Evolutionary conservation across 2,113 vertebrate genomes (phyloP), one percentile per base, ranked within the genome.

Genomic region (Chamaetylas fuelleborni): DNA sequence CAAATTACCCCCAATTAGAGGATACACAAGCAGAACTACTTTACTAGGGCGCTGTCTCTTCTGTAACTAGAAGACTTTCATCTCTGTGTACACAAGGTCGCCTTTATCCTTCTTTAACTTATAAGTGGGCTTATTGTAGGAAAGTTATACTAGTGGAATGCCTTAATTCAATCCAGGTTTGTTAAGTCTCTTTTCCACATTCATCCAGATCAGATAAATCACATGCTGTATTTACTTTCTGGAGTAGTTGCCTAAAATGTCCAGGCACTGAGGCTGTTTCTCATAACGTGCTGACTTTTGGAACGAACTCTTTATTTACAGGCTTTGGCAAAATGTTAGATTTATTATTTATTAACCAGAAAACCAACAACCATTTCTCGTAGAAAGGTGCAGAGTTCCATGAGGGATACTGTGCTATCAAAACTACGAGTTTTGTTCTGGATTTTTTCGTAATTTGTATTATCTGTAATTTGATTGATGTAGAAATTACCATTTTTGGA

Each of bases 311-410:
- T 86, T 83, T 95, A 91, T 95, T 92, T 92, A 94, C 94, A 94
- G 33, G 81, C 91, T 94, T 85, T 95, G 89, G 89, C 94, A 95
- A 97, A 97, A 97, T 92, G n/a, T 60, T 96, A 62, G 80, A 65
- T 95, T 76, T 90, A 96, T 95, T 82, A 96, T 95, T 94, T 89
- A 97, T 96, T 97, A 97, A 97, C 96, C 84, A 95, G 86, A 96
- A 95, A 82, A 58, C 70, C 74, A 97, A 92, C 61, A 95, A 29
- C 29, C 11, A 20, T 89, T 81, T 92, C 70, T 85, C 83, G 82
- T 53, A 76, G 45, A 85, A 85, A 61, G 33, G 66, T 34, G 56
- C 36, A 34, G 45, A 85, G 45, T 43, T 94, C 50, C n/a, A 80
- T 19, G 34, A 57, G 71, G 33, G 18, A 57, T 34, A 60, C 33